A percentile compares a stretch with the other conserved stretches of the same genome.
These are phyloP conservation scores for Scaptodrosophila latifasciaeformis DNA, from an alignment of 2,888 invertebrate species.

Conservation along the genomic window DNA sequence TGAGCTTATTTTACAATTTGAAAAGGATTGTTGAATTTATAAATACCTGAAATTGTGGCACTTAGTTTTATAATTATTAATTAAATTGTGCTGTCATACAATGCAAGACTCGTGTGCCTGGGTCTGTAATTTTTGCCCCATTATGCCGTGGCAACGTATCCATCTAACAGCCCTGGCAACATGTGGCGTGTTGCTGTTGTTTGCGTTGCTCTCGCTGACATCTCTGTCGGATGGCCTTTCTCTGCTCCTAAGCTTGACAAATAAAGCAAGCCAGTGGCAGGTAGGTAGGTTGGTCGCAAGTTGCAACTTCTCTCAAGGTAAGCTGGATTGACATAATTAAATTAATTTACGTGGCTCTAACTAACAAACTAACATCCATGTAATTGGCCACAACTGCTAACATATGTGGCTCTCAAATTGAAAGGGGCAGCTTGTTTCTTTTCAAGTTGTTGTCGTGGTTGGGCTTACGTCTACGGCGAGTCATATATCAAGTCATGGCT, in stretches of 20 bases:
- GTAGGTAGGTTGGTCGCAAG: conserved; percentile 1
- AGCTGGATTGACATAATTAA: conserved; percentile 73
- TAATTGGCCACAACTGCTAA: conserved; percentile 58
- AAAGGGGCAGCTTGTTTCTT: conserved; percentile 10
- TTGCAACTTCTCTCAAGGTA: conserved; percentile 66
- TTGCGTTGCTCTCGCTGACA: conserved; percentile 11
- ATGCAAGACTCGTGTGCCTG: conserved; percentile 7
- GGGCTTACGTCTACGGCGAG: conserved; percentile 3
- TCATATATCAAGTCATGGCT: conserved; percentile 43
- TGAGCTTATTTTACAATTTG: too few species aligned
- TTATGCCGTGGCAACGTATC: too few species aligned
- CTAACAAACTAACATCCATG: conserved; percentile 23
- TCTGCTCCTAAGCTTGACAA: background rate
- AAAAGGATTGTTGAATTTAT: too few species aligned
- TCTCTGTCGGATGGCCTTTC: conserved; percentile 10
- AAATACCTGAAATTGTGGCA: too few species aligned
- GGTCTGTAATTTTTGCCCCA: too few species aligned
- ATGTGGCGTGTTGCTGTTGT: conserved; percentile 1
- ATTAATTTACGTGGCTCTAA: conserved; percentile 69
- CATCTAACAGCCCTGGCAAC: conserved; percentile 34
- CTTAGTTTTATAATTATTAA: too few species aligned
- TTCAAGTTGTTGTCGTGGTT: conserved; percentile 10
- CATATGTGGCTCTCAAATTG: conserved; percentile 37
- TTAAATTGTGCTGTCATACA: background rate
- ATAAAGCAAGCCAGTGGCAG: background rate